Evolutionary conservation across 2,888 invertebrate genomes (phyloP).

Genomic region (Pristionchus entomophagus): DNA sequence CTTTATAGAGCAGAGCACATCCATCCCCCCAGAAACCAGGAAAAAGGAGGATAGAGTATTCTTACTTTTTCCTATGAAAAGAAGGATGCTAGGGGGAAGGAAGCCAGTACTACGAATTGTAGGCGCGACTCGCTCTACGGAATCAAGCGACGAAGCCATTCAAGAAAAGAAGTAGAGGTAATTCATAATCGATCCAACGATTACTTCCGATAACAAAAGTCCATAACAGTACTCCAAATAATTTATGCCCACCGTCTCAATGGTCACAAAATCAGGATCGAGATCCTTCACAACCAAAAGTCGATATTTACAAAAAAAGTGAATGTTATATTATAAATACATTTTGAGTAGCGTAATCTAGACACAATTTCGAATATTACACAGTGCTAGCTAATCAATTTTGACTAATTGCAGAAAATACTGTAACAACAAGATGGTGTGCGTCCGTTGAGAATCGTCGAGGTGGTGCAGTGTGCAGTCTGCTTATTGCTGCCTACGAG

Average conservation of each 20-base stretch:
- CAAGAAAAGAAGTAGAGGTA: constrained; percentile 4
- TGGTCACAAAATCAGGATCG: not conserved
- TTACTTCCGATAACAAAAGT: not conserved
- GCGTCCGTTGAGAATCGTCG: constrained; percentile 36
- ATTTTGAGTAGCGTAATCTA: not conserved
- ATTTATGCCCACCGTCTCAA: constrained; percentile 33
- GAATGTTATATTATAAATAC: not conserved
- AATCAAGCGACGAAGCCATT: not conserved
- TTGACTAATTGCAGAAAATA: not conserved
- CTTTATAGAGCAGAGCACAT: no score
- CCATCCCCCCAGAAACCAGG: not conserved
- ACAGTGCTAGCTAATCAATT: constrained; percentile 23
- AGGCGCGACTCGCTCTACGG: not conserved
- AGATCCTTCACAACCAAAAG: constrained; percentile 20
- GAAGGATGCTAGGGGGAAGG: not conserved
- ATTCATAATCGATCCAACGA: not conserved
- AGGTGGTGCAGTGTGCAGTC: not conserved
- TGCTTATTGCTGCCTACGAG: constrained; percentile 32
- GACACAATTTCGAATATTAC: not conserved
- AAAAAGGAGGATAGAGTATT: constrained; percentile 15
- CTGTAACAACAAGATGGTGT: constrained; percentile 17
- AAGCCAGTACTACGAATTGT: not conserved
- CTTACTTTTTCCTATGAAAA: not conserved
- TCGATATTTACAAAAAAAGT: constrained; percentile 39
- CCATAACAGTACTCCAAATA: not conserved